Conservation (phyloP, 2,797 vertebrate species). For the Poecilia gillii region DNA sequence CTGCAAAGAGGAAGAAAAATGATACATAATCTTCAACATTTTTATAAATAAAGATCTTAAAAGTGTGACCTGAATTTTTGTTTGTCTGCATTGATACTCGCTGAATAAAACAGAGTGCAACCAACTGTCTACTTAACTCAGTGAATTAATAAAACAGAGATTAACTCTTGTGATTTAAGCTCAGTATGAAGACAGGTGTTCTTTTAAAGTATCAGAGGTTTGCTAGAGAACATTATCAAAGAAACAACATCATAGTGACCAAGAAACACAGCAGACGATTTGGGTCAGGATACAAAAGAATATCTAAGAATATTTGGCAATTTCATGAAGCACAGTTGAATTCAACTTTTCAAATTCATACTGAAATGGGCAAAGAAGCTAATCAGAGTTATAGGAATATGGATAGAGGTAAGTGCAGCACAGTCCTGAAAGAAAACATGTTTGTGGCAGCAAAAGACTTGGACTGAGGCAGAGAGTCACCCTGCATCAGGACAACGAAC, state of each 20-base stretch:
- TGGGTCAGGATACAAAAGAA: neutral
- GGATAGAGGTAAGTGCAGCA: neutral
- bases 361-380: neutral
- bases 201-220: neutral
- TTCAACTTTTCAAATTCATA: neutral
- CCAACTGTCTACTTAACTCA: neutral
- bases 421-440: neutral
- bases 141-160: neutral
- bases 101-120: neutral
- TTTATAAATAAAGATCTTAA: neutral
- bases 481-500: neutral
- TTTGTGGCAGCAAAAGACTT: neutral
- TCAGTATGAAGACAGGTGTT: neutral
- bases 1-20: neutral
- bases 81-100: neutral
- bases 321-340: neutral
- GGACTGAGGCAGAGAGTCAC: neutral
- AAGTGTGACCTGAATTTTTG: neutral
- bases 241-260: neutral
- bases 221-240: neutral
- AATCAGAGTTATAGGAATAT: neutral
- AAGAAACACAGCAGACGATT: neutral
- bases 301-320: neutral
- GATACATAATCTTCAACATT: neutral
- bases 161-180: neutral